Evolutionary conservation across 2,888 invertebrate genomes (phyloP), one percentile per base, ranked within the genome.

Genomic region (Neelides folsomi): DNA sequence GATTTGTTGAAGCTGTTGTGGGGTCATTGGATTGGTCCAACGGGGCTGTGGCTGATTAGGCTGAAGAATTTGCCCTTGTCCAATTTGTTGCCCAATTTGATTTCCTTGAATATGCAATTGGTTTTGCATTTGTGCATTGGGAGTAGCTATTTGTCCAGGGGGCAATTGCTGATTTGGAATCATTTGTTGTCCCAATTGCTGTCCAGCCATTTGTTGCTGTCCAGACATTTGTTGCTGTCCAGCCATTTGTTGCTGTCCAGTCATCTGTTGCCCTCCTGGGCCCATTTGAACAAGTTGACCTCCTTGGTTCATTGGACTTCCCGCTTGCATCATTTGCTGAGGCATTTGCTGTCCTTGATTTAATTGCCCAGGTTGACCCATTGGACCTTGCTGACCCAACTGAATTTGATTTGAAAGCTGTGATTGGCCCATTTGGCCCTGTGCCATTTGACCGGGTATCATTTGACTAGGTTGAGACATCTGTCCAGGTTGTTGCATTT

Each of bases 401-500:
- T 45, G 50, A 35, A 35, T 10, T 16, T 36, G 48, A 9, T 40
- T 19, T 12, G 16, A 46, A 1, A 8, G 18, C n/a, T 46, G 47
- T 41, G 52, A 50, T 20, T 63, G 57, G 38, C 66, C 67, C 9
- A 53, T 54, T 19, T 55, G 54, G 10, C 50, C 51, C 48, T 52
- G 60, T 49, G 52, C 63, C 62, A 62, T 66, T 63, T 48, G 62
- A 54, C n/a, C n/a, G n/a, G n/a, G n/a, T n/a, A n/a, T 46, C 39
- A 61, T 55, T 61, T 54, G 67, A 59, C 54, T 65, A 38, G 60
- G 60, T 62, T 52, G 67, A 53, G 35, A 65, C 59, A 52, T 54
- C 10, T 56, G 36, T 47, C 46, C 36, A 36, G 19, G 49, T 13
- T 58, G 60, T 35, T 56, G 61, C 53, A 62, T 53, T 37, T 56